Percentiles rank a stretch among this genome's conserved stretches.
phyloP scores from a whole-genome alignment of 1,140 invertebrate species.

The Magallana angulata region DNA sequence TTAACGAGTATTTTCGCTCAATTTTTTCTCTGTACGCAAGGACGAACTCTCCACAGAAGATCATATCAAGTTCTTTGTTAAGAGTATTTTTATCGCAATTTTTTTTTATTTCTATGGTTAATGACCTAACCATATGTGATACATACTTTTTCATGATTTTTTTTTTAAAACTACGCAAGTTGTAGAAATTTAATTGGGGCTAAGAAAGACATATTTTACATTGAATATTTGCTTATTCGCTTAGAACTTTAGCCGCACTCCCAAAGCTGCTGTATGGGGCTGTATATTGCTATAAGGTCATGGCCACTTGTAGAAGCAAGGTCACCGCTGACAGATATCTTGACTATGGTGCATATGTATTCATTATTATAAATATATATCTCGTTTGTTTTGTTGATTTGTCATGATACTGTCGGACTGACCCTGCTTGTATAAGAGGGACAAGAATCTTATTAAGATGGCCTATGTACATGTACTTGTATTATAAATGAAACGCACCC shows the following conservation, averaged over 20 bases:
- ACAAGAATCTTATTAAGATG: neutral
- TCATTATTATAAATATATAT: constrained; percentile 29
- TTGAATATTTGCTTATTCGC: constrained; percentile 16
- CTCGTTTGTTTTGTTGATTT: constrained; percentile 15
- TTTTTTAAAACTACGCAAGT: neutral
- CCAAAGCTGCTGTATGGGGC: constrained; percentile 24
- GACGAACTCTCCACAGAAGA: neutral
- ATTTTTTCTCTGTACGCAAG: neutral
- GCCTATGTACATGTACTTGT: constrained; percentile 25
- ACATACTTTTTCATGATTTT: neutral
- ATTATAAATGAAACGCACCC: neutral
- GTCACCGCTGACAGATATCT: constrained; percentile 5
- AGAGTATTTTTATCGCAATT: neutral
- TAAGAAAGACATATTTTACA: constrained; percentile 20
- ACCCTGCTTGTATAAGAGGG: neutral
- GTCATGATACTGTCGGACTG: neutral
- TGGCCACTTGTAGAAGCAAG: constrained; percentile 8
- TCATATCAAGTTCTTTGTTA: constrained; percentile 22
- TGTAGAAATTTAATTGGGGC: constrained; percentile 4
- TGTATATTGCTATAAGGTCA: constrained; percentile 25
- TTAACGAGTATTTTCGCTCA: neutral
- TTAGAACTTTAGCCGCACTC: constrained; percentile 30
- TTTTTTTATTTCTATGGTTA: constrained; percentile 4
- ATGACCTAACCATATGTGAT: constrained; percentile 18
- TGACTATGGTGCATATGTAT: constrained; percentile 31